phyloP scores from a whole-genome alignment of 2,888 invertebrate species.

The Orthosia incerta region DNA sequence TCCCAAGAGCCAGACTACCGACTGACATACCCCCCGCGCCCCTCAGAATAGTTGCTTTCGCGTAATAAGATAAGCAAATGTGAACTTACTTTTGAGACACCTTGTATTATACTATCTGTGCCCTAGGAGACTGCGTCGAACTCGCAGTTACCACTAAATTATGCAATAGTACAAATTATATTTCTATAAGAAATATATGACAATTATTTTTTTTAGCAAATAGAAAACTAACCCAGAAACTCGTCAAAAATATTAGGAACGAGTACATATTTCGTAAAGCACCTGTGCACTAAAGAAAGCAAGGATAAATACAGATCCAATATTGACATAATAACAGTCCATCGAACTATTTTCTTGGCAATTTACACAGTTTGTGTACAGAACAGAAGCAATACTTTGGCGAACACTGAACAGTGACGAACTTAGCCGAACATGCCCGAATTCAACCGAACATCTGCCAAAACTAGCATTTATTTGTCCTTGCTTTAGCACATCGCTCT shows the following conservation, averaged over 20 bases:
- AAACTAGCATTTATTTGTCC: constrained; percentile 67
- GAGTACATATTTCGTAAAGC: neutral
- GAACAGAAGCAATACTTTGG: neutral
- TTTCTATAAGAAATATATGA: too few species aligned
- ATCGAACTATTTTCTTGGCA: constrained; percentile 24
- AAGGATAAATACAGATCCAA: constrained; percentile 8
- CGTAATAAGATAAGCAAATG: too few species aligned
- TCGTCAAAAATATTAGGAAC: too few species aligned
- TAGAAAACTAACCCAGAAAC: constrained; percentile 11
- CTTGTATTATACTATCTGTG: too few species aligned
- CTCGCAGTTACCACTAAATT: too few species aligned
- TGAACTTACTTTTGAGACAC: too few species aligned
- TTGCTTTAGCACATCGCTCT: constrained; percentile 71
- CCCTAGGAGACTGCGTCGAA: too few species aligned
- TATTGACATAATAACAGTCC: constrained; percentile 34
- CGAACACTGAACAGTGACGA: neutral
- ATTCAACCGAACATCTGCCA: constrained; percentile 62
- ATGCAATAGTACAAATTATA: too few species aligned
- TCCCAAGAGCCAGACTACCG: too few species aligned
- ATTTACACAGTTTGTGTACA: constrained; percentile 40
- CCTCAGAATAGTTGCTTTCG: too few species aligned
- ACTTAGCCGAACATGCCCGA: constrained; percentile 36
- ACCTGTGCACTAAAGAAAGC: neutral
- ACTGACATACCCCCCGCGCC: too few species aligned
- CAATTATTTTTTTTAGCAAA: neutral